Evolutionary conservation across 1,140 invertebrate genomes (phyloP), one percentile per base, ranked within the genome.

Genomic region (Drosophila obscura): DNA sequence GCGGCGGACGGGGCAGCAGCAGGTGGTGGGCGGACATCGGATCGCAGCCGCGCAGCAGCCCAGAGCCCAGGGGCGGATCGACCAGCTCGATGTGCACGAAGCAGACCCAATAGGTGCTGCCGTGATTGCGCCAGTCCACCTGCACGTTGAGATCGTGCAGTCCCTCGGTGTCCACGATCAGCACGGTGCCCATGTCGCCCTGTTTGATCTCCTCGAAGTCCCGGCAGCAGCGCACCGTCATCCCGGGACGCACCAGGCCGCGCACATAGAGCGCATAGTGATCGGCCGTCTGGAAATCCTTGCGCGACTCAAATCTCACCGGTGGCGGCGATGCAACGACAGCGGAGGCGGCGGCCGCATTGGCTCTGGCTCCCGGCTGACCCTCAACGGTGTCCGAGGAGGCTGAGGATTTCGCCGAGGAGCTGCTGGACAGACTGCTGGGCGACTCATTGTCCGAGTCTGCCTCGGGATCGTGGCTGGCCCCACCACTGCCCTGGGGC

Each of bases 181-280:
- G 93, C 6, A 98, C 96, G 80, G 95, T 94, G 1, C 97, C 97
- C 52, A 97, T 94, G 90, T 97, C 97, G 1, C 96, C 96, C 77
- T 95, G 94, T 51, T 94, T 94, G 26, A 98, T 96, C 90, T 96
- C 96, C 92, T 99, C 97, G 90, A 97, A 98, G 19, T 96, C 95
- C 52, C 96, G 95, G 85, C 97, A 98, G 87, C 97, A 99, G 11
- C 96, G 93, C 0, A 99, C 97, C 26, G 95, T 93, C 97, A 98
- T 98, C 0, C 97, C 97, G 0, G n/a, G 94, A 35, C 95, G 94
- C 19, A 98, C 96, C 69, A 97, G 95, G 58, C 97, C 96, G 3
- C 97, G 93, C 1, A 99, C 94, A 80, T 98, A 99, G 80, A 96
- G 94, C 0, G 97, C 97, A 92, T 99, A 99, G 64, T 98, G 97